These are phyloP conservation scores for Fregata magnificens DNA, from an alignment of 2,113 vertebrate genomes.

Conservation along the genomic window DNA sequence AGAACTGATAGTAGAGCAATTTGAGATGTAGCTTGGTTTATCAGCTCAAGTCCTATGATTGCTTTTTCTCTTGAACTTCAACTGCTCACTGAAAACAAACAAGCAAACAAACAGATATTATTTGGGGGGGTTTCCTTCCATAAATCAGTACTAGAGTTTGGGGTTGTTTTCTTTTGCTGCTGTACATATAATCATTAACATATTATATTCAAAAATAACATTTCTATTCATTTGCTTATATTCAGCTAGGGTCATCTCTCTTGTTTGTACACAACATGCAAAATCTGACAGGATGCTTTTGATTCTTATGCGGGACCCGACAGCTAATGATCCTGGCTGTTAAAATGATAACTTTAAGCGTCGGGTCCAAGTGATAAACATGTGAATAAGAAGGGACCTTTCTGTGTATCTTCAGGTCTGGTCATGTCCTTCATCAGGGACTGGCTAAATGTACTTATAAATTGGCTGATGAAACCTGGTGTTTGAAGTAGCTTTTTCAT, in stretches of 20 bases:
- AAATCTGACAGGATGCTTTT: not conserved
- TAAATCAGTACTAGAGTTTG: not conserved
- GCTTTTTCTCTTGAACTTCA: not conserved
- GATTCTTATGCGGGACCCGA: not conserved
- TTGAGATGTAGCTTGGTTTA: not conserved
- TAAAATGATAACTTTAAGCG: not conserved
- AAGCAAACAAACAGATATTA: not conserved
- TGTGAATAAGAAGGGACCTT: not conserved
- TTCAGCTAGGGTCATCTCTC: not conserved
- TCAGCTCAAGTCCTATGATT: not conserved
- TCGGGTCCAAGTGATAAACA: not conserved
- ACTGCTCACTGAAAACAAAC: not conserved
- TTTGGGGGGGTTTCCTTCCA: rapidly evolving
- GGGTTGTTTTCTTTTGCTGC: not conserved
- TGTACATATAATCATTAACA: too few relatives aligned
- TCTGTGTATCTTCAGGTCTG: not conserved
- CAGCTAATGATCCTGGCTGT: not conserved
- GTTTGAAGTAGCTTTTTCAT: not conserved
- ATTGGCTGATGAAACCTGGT: not conserved
- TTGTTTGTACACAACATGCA: not conserved
- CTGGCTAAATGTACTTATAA: not conserved
- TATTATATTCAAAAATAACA: not conserved
- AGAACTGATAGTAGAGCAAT: not conserved
- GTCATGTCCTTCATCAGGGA: not conserved
- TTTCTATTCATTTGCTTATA: not conserved